phyloP scores from a whole-genome alignment of 2,888 invertebrate species.

The Disparrhopalites patrizii region DNA sequence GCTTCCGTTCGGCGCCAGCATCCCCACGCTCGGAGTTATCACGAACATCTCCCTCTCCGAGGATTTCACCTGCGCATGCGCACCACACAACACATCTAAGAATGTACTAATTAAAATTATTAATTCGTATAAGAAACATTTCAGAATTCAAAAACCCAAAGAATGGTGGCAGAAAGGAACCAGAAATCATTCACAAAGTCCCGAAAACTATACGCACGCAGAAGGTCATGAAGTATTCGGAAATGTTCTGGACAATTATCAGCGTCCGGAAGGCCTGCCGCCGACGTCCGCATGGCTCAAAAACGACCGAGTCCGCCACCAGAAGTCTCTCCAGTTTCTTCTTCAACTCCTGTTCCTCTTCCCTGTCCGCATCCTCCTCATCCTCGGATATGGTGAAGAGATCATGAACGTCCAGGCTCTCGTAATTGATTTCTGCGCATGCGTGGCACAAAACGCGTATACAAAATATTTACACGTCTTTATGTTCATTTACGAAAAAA shows the following conservation, averaged over 20 bases:
- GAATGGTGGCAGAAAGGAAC: too few relatives aligned
- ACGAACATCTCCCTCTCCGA: slow-evolving; percentile 17
- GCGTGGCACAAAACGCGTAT: too few relatives aligned
- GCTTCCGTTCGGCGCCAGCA: neutral
- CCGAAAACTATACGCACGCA: slow-evolving; percentile 1
- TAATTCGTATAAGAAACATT: too few relatives aligned
- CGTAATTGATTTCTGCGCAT: neutral
- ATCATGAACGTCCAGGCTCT: neutral
- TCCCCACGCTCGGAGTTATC: slow-evolving; percentile 8
- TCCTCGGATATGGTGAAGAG: neutral
- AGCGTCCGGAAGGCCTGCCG: neutral
- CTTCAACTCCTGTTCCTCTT: neutral
- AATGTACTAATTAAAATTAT: too few relatives aligned
- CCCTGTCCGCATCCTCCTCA: neutral
- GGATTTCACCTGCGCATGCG: slow-evolving; percentile 20
- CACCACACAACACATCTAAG: too few relatives aligned
- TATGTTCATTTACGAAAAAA: too few relatives aligned
- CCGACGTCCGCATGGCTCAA: neutral
- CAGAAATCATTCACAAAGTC: neutral
- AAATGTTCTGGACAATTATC: neutral
- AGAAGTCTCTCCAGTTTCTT: neutral
- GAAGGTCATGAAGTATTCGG: slow-evolving; percentile 4
- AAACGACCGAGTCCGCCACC: neutral
- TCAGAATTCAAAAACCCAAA: neutral
- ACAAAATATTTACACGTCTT: too few relatives aligned